Base-by-base conservation (phyloP, 1,140 invertebrate species). In the Cyphomyrmex costatus region DNA sequence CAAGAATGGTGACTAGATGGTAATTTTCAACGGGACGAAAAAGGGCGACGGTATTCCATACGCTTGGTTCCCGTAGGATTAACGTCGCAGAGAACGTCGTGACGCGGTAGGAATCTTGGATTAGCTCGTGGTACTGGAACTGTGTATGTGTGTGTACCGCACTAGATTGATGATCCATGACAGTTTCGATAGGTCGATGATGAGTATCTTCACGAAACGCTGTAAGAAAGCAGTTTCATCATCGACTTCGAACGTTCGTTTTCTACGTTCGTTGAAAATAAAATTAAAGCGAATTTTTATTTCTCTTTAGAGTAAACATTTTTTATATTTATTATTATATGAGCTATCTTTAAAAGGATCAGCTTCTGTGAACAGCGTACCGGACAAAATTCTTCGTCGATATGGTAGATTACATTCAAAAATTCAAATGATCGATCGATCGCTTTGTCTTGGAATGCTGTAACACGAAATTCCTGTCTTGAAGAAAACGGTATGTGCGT, bases 1-100 rank as follows among this genome's bases (percentile, higher is more conserved):
- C 68, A 51, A 70, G 88, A 90, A 90, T 87, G 74, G 88, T 90
- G 88, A 90, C 88, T 85, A 90, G 88, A 90, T 90, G 86, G 88
- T 86, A 90, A 90, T 90, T 90, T 90, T 88, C 76, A 53, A 71
- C 3, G 77, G 56, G 78, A 84, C 85, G 83, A 84, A 84, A 79
- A 84, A 53, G 30, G 27, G 65, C 74, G 73, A 73, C 42, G 71
- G 73, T 79, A 87, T 89, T 79, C 77, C 63, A 27, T 68, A 16
- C 63, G 80, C 70, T 74, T 24, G 53, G 86, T 82, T 90, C 85
- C 85, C 30, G 63, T 60, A 74, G 88, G 88, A 89, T 89, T 80
- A 71, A 86, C 68, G 79, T 86, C 53, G 63, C 46, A 8, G 30
- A 80, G 63, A 58, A 73, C 74, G 14, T 51, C 53, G 70, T 86